Evolutionary conservation across 2,113 vertebrate species (phyloP).

Genomic region (Calypte anna): DNA sequence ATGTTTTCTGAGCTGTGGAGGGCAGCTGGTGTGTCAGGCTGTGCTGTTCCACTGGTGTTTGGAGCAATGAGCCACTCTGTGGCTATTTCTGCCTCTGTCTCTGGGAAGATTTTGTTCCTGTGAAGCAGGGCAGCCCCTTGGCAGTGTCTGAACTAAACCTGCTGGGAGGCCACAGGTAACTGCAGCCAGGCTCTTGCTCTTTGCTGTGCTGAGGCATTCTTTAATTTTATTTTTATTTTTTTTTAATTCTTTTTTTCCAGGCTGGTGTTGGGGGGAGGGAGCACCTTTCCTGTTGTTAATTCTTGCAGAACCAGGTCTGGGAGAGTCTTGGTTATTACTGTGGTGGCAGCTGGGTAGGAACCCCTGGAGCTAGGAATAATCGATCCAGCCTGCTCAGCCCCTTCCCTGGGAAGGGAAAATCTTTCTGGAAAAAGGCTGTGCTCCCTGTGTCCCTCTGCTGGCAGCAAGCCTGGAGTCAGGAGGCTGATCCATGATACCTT

Average conservation of each 20-base stretch:
- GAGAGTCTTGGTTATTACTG: background rate
- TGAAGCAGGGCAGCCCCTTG: background rate
- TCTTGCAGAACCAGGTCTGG: background rate
- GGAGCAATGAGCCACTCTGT: background rate
- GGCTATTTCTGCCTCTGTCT: constrained; percentile 55
- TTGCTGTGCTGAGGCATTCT: background rate
- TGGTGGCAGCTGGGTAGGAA: background rate
- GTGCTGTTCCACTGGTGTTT: background rate
- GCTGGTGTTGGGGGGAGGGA: background rate
- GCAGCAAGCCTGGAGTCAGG: background rate
- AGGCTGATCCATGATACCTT: too few species aligned
- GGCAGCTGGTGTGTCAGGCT: background rate
- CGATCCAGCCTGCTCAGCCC: background rate
- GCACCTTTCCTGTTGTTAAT: background rate
- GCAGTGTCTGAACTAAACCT: background rate
- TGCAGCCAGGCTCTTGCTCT: background rate
- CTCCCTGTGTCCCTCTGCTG: background rate
- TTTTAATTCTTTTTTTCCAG: background rate
- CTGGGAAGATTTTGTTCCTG: background rate
- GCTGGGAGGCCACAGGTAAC: background rate
- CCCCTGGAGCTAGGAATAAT: too few species aligned
- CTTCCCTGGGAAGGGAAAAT: background rate
- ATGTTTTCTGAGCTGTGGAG: background rate
- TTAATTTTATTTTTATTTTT: background rate
- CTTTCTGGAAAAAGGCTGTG: background rate